These are phyloP conservation scores for Idaea dimidiata DNA, from an alignment of 2,888 invertebrate genomes.

Conservation along the genomic window DNA sequence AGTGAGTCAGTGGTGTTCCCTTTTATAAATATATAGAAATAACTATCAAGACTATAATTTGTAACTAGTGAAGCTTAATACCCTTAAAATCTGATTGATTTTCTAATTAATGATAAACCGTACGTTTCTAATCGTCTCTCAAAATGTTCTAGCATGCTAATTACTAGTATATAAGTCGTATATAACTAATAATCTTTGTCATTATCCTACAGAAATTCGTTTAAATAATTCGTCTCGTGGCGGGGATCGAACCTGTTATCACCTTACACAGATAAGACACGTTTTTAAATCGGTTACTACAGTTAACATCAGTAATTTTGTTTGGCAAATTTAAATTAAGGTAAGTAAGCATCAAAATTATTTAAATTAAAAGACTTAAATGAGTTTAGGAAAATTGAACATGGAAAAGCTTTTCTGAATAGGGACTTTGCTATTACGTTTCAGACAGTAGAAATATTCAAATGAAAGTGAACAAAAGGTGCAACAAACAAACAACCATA, in stretches of 20 bases:
- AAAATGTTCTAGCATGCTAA: no score
- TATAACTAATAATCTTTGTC: not conserved
- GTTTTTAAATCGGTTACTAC: not conserved
- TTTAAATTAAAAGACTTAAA: not conserved
- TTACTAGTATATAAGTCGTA: no score
- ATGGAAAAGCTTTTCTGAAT: not conserved
- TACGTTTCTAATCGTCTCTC: not conserved
- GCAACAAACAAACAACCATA: no score
- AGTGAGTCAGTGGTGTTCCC: no score
- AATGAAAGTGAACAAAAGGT: no score
- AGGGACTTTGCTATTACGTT: not conserved
- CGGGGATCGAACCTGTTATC: not conserved
- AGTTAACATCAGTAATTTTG: not conserved
- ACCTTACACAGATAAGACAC: not conserved
- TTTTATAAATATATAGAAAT: no score
- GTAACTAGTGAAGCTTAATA: not conserved
- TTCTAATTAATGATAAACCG: not conserved
- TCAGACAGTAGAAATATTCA: not conserved
- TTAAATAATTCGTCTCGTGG: not conserved
- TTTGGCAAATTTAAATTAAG: not conserved
- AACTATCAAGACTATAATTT: no score
- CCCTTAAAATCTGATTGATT: not conserved
- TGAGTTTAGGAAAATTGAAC: not conserved
- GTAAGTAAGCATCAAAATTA: not conserved
- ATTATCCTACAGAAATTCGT: not conserved